Percentiles rank a stretch among this genome's conserved stretches.
Conservation (phyloP, 2,888 invertebrate genomes). For the Macropis europaea region DNA sequence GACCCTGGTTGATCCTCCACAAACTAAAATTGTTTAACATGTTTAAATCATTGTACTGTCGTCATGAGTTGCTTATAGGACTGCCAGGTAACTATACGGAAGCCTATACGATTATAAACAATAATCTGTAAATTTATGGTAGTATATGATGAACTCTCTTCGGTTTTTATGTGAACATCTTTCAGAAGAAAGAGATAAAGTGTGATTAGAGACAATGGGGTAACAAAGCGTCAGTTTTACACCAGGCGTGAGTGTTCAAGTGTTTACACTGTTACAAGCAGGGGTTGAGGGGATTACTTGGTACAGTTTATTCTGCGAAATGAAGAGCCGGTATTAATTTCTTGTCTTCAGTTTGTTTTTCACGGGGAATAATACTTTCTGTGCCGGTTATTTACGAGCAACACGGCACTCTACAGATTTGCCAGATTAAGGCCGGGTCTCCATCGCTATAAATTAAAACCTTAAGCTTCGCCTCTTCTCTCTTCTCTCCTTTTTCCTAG, state of each 20-base stretch:
- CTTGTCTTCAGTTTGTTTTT: slow-evolving; percentile 56
- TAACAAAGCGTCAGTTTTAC: not conserved
- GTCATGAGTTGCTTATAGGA: too few species aligned
- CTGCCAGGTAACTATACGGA: too few species aligned
- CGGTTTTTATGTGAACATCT: too few species aligned
- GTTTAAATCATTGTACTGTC: too few species aligned
- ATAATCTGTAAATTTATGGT: too few species aligned
- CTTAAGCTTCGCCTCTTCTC: slow-evolving; percentile 55
- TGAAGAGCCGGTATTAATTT: slow-evolving; percentile 54
- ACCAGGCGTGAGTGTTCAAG: not conserved
- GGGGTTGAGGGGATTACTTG: slow-evolving; percentile 39
- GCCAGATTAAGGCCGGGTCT: slow-evolving; percentile 65
- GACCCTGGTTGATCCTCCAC: too few species aligned
- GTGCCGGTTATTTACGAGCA: slow-evolving; percentile 58
- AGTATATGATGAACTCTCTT: too few species aligned
- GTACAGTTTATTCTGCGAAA: slow-evolving; percentile 38
- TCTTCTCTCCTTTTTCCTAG: slow-evolving; percentile 19
- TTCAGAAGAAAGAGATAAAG: too few species aligned
- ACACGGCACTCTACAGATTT: slow-evolving; percentile 66
- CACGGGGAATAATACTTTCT: slow-evolving; percentile 56
- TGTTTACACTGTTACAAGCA: not conserved
- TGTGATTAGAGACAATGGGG: not conserved
- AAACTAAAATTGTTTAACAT: too few species aligned
- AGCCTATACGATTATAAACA: too few species aligned
- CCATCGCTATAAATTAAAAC: slow-evolving; percentile 61